These are phyloP conservation scores for Cephus sareptanus DNA, from an alignment of 2,888 invertebrate species.

Conservation along the genomic window DNA sequence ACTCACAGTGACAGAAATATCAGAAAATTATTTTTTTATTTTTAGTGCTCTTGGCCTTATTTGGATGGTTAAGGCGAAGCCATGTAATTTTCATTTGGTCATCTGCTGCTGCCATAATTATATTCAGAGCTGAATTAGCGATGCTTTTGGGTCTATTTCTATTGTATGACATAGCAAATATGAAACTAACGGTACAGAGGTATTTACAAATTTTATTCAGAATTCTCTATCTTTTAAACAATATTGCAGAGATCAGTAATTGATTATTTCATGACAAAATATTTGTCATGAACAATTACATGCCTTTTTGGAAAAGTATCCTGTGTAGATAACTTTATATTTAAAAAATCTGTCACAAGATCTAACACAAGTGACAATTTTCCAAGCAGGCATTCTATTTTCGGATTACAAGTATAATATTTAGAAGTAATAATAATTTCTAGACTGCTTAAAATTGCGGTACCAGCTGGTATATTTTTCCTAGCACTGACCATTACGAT, in stretches of 20 bases:
- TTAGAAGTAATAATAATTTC: conserved; percentile 37
- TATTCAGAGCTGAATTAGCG: conserved; percentile 91
- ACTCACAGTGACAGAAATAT: background rate
- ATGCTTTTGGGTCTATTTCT: conserved; percentile 88
- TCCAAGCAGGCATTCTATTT: background rate
- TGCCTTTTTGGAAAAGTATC: background rate
- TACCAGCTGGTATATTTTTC: conserved; percentile 78
- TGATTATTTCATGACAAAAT: conserved; percentile 31
- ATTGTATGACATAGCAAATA: conserved; percentile 80
- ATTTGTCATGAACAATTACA: background rate
- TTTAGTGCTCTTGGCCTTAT: conserved; percentile 86
- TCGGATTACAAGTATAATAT: background rate
- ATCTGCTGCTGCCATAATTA: conserved; percentile 88
- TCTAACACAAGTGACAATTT: background rate
- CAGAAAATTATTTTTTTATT: conserved; percentile 37
- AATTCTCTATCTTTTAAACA: conserved; percentile 12
- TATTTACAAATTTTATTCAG: conserved; percentile 55
- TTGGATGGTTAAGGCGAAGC: conserved; percentile 85
- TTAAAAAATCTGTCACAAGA: background rate
- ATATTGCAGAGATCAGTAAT: conserved; percentile 38
- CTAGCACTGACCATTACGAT: conserved; percentile 79
- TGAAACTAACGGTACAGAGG: conserved; percentile 76
- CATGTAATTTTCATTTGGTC: conserved; percentile 81
- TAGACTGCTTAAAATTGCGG: conserved; percentile 78
- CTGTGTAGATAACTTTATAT: background rate